Conservation (phyloP, 2,797 vertebrate species). For the Saxicola maurus region DNA sequence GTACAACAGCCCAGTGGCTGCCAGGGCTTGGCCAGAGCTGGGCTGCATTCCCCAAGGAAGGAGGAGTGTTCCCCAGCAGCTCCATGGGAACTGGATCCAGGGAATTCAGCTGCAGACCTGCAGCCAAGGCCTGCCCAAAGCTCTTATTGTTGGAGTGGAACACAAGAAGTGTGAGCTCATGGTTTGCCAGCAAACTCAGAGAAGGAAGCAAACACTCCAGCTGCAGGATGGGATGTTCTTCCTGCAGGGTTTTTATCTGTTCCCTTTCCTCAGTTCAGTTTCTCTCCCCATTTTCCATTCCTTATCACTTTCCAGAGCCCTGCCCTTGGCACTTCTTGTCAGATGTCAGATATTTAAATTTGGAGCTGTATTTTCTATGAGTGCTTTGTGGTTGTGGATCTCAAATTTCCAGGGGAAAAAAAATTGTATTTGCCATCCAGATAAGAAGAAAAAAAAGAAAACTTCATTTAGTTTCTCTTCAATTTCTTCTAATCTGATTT, state of each 20-base stretch:
- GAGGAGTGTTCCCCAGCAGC: not conserved
- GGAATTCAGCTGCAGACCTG: not conserved
- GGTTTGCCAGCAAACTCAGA: not conserved
- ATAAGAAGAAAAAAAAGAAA: not conserved
- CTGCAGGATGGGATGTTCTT: not conserved
- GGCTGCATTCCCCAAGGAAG: not conserved
- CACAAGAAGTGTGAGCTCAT: not conserved
- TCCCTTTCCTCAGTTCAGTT: not conserved
- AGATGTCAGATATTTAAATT: not conserved
- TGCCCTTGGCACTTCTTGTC: not conserved
- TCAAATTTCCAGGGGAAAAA: not conserved
- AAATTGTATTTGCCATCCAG: not conserved
- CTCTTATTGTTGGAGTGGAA: not conserved
- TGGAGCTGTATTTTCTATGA: not conserved
- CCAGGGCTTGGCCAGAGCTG: not conserved
- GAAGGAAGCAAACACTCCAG: not conserved
- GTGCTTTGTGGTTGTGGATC: not conserved
- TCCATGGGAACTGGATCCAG: not conserved
- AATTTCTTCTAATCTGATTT: not conserved
- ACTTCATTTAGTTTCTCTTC: not conserved
- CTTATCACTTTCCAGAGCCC: not conserved
- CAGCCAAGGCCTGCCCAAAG: not conserved
- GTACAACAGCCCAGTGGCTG: not conserved
- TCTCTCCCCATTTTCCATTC: not conserved
- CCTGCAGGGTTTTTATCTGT: not conserved